Conservation (phyloP, 1,140 invertebrate species). For the Pinna nobilis region DNA sequence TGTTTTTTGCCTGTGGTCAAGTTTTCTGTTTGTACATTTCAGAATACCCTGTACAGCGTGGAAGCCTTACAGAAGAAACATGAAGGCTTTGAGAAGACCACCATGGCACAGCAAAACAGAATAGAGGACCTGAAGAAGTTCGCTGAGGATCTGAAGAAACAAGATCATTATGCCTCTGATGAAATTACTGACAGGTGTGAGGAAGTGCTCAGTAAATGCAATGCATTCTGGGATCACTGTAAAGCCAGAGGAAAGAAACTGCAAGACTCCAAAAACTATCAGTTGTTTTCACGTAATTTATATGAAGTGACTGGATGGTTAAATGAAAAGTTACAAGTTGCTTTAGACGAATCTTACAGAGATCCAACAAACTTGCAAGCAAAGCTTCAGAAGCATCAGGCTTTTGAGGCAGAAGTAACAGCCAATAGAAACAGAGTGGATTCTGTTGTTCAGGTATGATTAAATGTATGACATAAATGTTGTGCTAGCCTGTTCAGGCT, state of each 20-base stretch:
- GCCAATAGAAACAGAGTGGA: constrained; percentile 87
- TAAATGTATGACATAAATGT: neutral
- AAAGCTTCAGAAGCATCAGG: constrained; percentile 99
- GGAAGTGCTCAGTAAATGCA: constrained; percentile 87
- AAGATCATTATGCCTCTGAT: constrained; percentile 97
- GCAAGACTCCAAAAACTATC: constrained; percentile 94
- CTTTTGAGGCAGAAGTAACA: constrained; percentile 83
- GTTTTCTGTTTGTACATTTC: constrained; percentile 40
- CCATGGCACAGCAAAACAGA: constrained; percentile 98
- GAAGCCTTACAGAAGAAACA: constrained; percentile 98
- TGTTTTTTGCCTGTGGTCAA: neutral
- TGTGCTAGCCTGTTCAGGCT: no score
- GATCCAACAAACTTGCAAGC: constrained; percentile 79
- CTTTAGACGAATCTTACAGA: constrained; percentile 97
- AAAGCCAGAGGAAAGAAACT: constrained; percentile 83
- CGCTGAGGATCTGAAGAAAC: constrained; percentile 92
- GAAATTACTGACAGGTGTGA: constrained; percentile 93
- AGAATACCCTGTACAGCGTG: constrained; percentile 94
- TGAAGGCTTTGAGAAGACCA: constrained; percentile 98
- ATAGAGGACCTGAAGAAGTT: constrained; percentile 94
- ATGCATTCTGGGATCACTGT: constrained; percentile 91
- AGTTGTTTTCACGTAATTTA: constrained; percentile 97
- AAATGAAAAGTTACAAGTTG: constrained; percentile 99
- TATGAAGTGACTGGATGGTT: constrained; percentile 99
- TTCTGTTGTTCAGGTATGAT: constrained; percentile 84